These are phyloP conservation scores for Scarus forsteni DNA, from an alignment of 2,797 vertebrate genomes.

Conservation along the genomic window DNA sequence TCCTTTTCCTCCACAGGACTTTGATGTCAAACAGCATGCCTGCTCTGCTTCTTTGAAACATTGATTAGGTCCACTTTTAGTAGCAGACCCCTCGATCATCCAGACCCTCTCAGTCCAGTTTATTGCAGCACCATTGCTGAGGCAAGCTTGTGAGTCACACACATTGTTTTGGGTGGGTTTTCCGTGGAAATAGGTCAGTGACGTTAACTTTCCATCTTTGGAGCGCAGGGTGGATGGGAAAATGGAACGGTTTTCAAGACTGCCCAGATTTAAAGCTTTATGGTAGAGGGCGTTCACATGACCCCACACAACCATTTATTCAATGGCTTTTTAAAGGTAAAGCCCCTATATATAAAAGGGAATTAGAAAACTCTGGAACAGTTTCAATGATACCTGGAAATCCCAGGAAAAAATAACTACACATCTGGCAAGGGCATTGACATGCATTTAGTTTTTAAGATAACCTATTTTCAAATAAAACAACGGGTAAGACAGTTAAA, in stretches of 20 bases:
- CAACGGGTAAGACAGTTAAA: too few species aligned
- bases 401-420: too few species aligned
- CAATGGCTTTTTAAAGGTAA: constrained; percentile 25
- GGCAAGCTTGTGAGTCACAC: constrained; percentile 61
- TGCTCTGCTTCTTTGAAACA: constrained; percentile 60
- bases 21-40: constrained; percentile 64
- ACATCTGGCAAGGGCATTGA: too few species aligned
- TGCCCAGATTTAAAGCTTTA: constrained; percentile 38
- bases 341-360: not conserved
- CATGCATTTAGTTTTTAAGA: too few species aligned
- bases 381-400: too few species aligned
- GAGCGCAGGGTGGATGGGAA: constrained; percentile 42
- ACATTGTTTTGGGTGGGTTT: constrained; percentile 69
- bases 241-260: constrained; percentile 61
- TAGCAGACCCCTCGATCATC: constrained; percentile 39
- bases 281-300: constrained; percentile 12
- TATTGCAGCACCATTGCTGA: constrained; percentile 35
- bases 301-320: constrained; percentile 1
- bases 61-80: constrained; percentile 55
- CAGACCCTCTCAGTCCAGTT: constrained; percentile 30
- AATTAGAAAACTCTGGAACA: too few species aligned
- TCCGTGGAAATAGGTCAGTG: constrained; percentile 62
- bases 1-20: constrained; percentile 25
- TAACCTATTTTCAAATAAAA: too few species aligned
- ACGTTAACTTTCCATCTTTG: constrained; percentile 66